These are phyloP conservation scores for Ariolimax columbianus DNA, from an alignment of 2,888 invertebrate genomes.

Conservation along the genomic window DNA sequence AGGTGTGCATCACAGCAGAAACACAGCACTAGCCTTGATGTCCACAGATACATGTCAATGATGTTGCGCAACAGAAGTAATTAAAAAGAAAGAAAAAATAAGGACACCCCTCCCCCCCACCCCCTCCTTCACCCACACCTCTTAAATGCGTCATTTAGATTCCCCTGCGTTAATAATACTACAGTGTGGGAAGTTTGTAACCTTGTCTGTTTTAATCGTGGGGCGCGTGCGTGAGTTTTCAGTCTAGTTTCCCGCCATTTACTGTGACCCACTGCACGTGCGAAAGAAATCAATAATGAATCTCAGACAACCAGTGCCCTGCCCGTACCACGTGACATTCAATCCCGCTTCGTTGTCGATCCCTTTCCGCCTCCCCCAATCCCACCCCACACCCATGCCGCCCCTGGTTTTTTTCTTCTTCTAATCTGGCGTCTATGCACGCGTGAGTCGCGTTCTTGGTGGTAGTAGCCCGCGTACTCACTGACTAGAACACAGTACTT, in stretches of 20 bases:
- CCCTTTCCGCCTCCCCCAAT: background rate
- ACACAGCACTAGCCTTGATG: too few species aligned
- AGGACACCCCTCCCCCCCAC: too few species aligned
- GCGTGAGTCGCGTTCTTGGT: background rate
- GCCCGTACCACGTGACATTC: conserved; percentile 27
- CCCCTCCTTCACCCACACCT: too few species aligned
- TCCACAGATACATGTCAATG: too few species aligned
- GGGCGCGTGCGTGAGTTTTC: conserved; percentile 25
- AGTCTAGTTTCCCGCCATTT: conserved; percentile 5
- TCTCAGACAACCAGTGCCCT: conserved; percentile 33
- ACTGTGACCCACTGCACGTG: conserved; percentile 26
- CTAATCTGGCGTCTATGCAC: background rate
- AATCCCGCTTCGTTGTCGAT: conserved; percentile 7
- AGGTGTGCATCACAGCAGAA: too few species aligned
- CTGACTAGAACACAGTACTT: background rate
- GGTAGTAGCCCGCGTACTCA: background rate
- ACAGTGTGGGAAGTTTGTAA: conserved; percentile 10
- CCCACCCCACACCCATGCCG: background rate
- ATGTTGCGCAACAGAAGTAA: too few species aligned
- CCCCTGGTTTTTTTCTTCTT: background rate
- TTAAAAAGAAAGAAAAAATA: too few species aligned
- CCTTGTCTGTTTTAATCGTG: conserved; percentile 14
- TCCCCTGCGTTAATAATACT: background rate
- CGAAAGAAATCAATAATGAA: conserved; percentile 39
- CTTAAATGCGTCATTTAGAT: background rate